Conservation (phyloP, 2,113 vertebrate species). For the Oophaga pumilio region DNA sequence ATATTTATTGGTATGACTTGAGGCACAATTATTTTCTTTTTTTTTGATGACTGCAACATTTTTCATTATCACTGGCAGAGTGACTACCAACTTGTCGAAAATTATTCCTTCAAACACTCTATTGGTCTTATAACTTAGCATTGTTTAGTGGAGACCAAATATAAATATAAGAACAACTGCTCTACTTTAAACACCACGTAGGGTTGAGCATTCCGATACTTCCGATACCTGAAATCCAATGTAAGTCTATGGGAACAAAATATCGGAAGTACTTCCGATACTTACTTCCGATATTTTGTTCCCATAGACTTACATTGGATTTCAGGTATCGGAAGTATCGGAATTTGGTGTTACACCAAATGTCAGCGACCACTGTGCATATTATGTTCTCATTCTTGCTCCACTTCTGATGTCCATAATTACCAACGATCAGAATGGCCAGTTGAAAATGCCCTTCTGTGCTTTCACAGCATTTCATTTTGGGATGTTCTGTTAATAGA, state of each 20-base stretch:
- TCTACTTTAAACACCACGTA: not conserved
- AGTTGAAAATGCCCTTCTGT: not conserved
- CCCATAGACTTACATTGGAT: too few relatives aligned
- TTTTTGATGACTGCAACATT: not conserved
- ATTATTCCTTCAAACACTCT: not conserved
- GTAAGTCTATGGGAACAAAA: too few relatives aligned
- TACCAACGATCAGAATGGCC: not conserved
- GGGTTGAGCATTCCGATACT: too few relatives aligned
- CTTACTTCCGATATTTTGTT: too few relatives aligned
- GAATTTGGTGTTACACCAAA: too few relatives aligned
- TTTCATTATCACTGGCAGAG: not conserved
- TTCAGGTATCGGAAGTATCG: too few relatives aligned
- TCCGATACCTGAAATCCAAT: too few relatives aligned
- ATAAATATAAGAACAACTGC: not conserved
- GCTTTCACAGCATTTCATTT: too few relatives aligned
- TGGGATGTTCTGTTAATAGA: too few relatives aligned
- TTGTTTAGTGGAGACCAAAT: not conserved
- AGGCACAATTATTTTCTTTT: not conserved
- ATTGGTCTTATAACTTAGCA: not conserved
- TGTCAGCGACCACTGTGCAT: not conserved
- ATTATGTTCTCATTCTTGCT: too few relatives aligned
- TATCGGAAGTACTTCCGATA: too few relatives aligned
- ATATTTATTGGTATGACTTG: not conserved
- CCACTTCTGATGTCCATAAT: too few relatives aligned
- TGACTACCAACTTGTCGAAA: not conserved